Conservation (phyloP, 2,797 vertebrate genomes). For the Enoplosus armatus region DNA sequence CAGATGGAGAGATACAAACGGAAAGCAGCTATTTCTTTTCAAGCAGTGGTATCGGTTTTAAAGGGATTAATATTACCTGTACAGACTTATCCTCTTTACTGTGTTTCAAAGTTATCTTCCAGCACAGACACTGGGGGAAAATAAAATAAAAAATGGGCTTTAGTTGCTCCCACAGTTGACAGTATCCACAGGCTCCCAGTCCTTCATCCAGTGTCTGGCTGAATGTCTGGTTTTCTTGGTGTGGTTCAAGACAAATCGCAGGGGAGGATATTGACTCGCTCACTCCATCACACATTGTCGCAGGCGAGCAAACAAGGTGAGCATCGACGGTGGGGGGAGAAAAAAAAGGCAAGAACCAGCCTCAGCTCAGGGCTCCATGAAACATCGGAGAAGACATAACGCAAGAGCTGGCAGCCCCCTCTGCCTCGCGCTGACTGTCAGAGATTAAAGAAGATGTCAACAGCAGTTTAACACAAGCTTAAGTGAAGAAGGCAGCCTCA, state of each 20-base stretch:
- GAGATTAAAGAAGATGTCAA: conserved; percentile 88
- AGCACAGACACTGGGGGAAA: conserved; percentile 21
- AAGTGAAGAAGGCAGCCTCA: conserved; percentile 78
- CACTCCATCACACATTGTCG: conserved; percentile 67
- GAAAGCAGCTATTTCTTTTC: conserved; percentile 44
- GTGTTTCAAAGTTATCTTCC: conserved; percentile 49
- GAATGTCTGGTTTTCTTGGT: conserved; percentile 50
- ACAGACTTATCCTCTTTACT: conserved; percentile 40
- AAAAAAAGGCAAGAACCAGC: conserved; percentile 60
- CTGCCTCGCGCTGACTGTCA: conserved; percentile 72
- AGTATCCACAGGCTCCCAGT: conserved; percentile 41
- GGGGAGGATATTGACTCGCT: conserved; percentile 68
- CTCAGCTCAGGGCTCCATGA: conserved; percentile 67
- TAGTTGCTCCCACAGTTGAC: conserved; percentile 49
- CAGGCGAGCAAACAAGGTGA: conserved; percentile 71
- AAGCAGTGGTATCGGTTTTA: conserved; percentile 37
- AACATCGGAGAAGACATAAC: conserved; percentile 76
- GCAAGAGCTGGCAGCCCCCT: conserved; percentile 65
- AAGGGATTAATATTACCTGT: conserved; percentile 50
- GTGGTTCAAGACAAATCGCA: conserved; percentile 59
- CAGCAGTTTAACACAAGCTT: conserved; percentile 83
- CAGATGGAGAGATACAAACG: conserved; percentile 35
- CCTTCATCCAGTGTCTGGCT: conserved; percentile 56
- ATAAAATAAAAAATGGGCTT: conserved; percentile 15
- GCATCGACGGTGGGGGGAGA: conserved; percentile 58